Percentiles rank a stretch among this genome's conserved stretches.
phyloP scores from a whole-genome alignment of 2,113 vertebrate genomes.

The Synchiropus splendidus region DNA sequence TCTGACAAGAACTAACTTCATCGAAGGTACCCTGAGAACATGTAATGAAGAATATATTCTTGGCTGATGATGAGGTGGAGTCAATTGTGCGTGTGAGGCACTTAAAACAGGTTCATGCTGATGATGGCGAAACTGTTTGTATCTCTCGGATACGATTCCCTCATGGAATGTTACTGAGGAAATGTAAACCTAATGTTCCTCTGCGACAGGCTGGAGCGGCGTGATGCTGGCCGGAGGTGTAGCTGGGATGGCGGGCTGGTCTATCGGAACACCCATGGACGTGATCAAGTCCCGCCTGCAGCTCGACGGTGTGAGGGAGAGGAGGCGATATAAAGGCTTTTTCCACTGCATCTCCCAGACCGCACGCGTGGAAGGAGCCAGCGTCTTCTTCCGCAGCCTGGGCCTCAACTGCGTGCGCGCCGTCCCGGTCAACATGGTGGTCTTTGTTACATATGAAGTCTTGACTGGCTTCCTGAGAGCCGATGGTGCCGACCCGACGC shows the following conservation, averaged over 20 bases:
- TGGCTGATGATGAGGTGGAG: no score
- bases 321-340: constrained; percentile 71
- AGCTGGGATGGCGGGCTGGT: constrained; percentile 79
- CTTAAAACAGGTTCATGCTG: no score
- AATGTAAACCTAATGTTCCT: no score
- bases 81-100: no score
- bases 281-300: constrained; percentile 88
- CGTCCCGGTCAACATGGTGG: constrained; percentile 85
- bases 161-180: no score
- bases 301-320: constrained; percentile 63
- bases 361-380: constrained; percentile 64
- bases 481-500: constrained; percentile 4
- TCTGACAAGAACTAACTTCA: no score
- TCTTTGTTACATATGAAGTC: constrained; percentile 78
- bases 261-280: constrained; percentile 82
- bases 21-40: no score
- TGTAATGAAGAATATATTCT: no score
- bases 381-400: constrained; percentile 81
- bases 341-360: constrained; percentile 76
- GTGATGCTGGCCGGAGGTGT: constrained; percentile 81
- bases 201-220: constrained; percentile 65
- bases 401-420: constrained; percentile 80
- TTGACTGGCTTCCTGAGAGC: constrained; percentile 55
- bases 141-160: no score
- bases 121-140: no score